Evolutionary conservation across 2,113 vertebrate genomes (phyloP).

Genomic region (Anolis sagrei): DNA sequence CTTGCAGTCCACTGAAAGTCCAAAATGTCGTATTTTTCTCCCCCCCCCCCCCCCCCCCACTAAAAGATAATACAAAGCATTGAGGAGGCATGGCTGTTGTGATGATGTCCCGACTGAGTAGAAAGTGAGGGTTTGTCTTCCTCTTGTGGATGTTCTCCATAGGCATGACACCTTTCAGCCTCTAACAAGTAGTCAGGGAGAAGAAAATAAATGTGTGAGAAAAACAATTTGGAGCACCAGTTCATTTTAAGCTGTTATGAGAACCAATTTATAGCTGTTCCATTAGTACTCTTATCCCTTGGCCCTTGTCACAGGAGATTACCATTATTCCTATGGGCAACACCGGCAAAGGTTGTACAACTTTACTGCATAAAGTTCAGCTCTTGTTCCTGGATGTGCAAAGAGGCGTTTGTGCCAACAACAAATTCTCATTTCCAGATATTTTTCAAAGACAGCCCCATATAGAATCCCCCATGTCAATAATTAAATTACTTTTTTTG

Average conservation of each 20-base stretch:
- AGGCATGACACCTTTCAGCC: slow-evolving; percentile 41
- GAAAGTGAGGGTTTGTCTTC: slow-evolving; percentile 42
- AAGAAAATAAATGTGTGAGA: slow-evolving; percentile 53
- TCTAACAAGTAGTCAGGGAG: slow-evolving; percentile 54
- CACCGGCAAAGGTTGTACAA: not conserved
- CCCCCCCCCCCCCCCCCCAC: not conserved
- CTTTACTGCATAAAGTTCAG: not conserved
- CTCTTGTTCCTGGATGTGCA: not conserved
- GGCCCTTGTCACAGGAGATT: not conserved
- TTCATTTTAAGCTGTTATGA: slow-evolving; percentile 15
- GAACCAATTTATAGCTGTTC: slow-evolving; percentile 31
- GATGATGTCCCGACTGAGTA: slow-evolving; percentile 43
- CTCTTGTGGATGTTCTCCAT: not conserved
- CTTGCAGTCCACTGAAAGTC: not conserved
- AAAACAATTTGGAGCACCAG: slow-evolving; percentile 41
- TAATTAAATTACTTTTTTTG: too few relatives aligned
- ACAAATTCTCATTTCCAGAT: not conserved
- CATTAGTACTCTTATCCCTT: not conserved
- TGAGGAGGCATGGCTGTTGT: slow-evolving; percentile 22
- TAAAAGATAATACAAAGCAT: slow-evolving; percentile 66
- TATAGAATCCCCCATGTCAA: too few relatives aligned
- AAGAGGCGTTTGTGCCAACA: not conserved
- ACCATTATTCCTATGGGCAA: rapidly evolving
- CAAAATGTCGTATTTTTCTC: slow-evolving; percentile 3
- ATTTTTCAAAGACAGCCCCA: too few relatives aligned